Base-by-base conservation (phyloP, 2,888 invertebrate genomes). In the Spilosoma lubricipeda region DNA sequence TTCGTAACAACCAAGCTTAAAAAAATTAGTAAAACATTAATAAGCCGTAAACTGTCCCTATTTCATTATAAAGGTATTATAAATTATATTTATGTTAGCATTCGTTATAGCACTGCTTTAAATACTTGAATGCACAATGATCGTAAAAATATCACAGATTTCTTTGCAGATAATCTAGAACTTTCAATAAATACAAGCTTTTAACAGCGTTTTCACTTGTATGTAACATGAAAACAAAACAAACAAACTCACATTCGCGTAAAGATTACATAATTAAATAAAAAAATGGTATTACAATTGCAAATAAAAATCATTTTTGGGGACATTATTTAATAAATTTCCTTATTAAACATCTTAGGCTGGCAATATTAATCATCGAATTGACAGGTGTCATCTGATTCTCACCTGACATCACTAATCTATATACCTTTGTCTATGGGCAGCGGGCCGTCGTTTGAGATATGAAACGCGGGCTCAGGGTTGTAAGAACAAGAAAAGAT, bases 321-420 rank as follows among this genome's bases (percentile, higher is more conserved):
- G 48, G 23, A 52, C n/a, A 8, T 56, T 70, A 15, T 59, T 39
- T 15, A 15, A 56, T n/a, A 48, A 70, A 27, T 59, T 71, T 59
- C 59, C 11, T 33, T n/a, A 69, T 39, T 33, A 72, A 75, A 75
- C 65, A 66, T 56, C 68, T 75, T 45, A 70, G 42, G 18, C 30
- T 48, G 64, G 65, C 67, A 75, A 77, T 80, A 80, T 85, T 83
- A 85, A 85, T 85, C 78, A 83, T 72, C 69, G 39, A 71, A 76
- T 79, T 81, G 80, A 79, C 82, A 80, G 74, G 75, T 80, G 80
- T 77, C 83, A 83, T 85, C 85, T 81, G 86, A 81, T 81, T 83
- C 79, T 88, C 87, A 88, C 88, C 89, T 89, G 89, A 82, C 87
- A 85, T 86, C 88, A 90, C 89, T 91, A 91, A 92, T 91, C 90